Base-by-base conservation (phyloP, 2,113 vertebrate genomes). In the Lathamus discolor region DNA sequence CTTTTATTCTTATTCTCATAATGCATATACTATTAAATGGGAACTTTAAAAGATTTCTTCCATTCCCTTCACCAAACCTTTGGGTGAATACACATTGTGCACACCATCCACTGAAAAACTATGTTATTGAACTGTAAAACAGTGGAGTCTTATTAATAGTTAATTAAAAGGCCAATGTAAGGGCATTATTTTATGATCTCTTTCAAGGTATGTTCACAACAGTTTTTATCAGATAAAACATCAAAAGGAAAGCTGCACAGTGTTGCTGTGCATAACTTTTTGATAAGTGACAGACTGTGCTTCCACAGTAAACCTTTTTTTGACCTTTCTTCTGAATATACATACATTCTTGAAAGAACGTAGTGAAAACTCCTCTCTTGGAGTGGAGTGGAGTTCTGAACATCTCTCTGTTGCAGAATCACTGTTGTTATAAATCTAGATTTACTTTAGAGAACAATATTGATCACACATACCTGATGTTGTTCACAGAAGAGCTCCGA, bases 151-250 rank as follows among this genome's bases (percentile, higher is more conserved):
- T 79, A 62, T 90, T 95, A 96, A 86, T 73, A 83, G 72, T 96
- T 97, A 95, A 96, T 98, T 98, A 96, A 93, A 95, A 97, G 90
- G 95, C 90, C 75, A 83, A 73, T 31, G 35, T 67, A 94, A 97
- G 92, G 95, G 63, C 93, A 95, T 87, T 48, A 27, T 92, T 97
- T 97, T 97, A 88, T 81, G 61, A 72, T 86, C 31, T 79, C 95
- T 96, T 98, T 97, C 88, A 97, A 95, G 82, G 64, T 92, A 31
- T 27, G 27, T 85, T 91, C 86, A 51, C 67, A 91, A 54, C 63
- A 62, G 39, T 83, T 97, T 97, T 96, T 92, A 86, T 97, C 95
- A 88, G 92, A 83, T n/a, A 92, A 68, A 67, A 57, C 75, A 93
- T 93, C 96, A 96, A 93, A 91, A 96, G 83, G 72, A 81, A 92